phyloP scores from a whole-genome alignment of 2,113 vertebrate species.

The Setophaga kirtlandii region DNA sequence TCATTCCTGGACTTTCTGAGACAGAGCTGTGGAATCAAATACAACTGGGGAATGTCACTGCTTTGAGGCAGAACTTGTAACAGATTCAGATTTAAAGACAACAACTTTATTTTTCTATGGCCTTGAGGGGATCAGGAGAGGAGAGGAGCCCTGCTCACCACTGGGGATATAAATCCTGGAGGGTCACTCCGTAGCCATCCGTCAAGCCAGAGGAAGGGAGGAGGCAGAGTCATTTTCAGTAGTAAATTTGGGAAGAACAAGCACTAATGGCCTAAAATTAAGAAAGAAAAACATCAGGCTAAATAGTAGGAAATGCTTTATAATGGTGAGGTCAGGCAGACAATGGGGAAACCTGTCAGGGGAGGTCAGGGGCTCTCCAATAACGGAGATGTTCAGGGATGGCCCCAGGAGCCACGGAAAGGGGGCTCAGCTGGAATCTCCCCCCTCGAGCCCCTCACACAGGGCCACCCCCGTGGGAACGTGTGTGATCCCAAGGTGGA shows the following conservation, averaged over 20 bases:
- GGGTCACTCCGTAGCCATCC: constrained; percentile 54
- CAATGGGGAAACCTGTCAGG: constrained; percentile 58
- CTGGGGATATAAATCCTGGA: constrained; percentile 55
- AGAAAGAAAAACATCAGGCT: constrained; percentile 70
- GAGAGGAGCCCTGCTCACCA: neutral
- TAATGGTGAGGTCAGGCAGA: constrained; percentile 61
- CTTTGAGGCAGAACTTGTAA: neutral
- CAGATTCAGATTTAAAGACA: neutral
- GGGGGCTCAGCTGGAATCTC: neutral
- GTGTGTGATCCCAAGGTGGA: neutral
- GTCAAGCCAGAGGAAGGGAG: constrained; percentile 66
- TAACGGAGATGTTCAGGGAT: neutral
- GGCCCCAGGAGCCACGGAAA: neutral
- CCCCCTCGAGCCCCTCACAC: fast-evolving
- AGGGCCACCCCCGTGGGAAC: fast-evolving
- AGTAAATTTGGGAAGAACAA: constrained; percentile 72
- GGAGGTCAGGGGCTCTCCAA: constrained; percentile 47
- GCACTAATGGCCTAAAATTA: constrained; percentile 71
- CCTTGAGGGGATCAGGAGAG: constrained; percentile 46
- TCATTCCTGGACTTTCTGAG: neutral
- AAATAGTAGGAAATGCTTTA: constrained; percentile 74
- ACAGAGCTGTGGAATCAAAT: neutral
- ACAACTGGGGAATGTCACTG: neutral
- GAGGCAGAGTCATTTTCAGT: constrained; percentile 54
- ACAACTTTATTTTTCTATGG: neutral